Conservation (phyloP, 2,797 vertebrate species). For the Anguilla anguilla region DNA sequence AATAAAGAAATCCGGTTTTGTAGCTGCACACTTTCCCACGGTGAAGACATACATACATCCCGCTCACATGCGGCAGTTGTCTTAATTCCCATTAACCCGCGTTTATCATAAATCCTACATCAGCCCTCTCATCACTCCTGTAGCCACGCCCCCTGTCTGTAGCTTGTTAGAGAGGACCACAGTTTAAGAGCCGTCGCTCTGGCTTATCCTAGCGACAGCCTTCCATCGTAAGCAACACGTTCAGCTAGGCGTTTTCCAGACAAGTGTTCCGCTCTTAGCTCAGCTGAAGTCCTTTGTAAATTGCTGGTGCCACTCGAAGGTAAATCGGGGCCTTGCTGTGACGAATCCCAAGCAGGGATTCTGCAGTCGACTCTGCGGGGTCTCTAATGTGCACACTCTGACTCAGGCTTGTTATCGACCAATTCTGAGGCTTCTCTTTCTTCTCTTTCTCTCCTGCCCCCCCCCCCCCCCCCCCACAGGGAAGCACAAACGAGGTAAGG, state of each 20-base stretch:
- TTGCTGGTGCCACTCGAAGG: not conserved
- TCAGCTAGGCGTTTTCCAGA: not conserved
- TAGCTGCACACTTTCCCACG: not conserved
- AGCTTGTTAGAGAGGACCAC: not conserved
- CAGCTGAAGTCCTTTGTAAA: not conserved
- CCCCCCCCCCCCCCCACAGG: slow-evolving; percentile 78
- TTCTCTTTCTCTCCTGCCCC: slow-evolving; percentile 54
- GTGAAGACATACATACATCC: not conserved
- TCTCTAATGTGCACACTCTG: not conserved
- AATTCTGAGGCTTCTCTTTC: slow-evolving; percentile 10
- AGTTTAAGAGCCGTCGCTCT: not conserved
- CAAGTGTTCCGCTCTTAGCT: not conserved
- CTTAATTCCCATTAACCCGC: not conserved
- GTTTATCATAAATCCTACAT: not conserved
- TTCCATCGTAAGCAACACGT: not conserved
- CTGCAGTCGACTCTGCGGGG: not conserved
- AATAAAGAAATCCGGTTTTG: not conserved
- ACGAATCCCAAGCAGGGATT: not conserved
- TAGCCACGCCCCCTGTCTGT: not conserved
- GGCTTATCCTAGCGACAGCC: not conserved
- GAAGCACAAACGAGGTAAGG: slow-evolving; percentile 98
- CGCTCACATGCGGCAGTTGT: not conserved
- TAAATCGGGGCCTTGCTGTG: not conserved
- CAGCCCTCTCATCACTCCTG: not conserved
- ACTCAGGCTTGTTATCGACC: not conserved